Percentiles rank a stretch among this genome's conserved stretches.
Evolutionary conservation across 2,888 invertebrate genomes (phyloP).

Genomic region (Leptura quadrifasciata): DNA sequence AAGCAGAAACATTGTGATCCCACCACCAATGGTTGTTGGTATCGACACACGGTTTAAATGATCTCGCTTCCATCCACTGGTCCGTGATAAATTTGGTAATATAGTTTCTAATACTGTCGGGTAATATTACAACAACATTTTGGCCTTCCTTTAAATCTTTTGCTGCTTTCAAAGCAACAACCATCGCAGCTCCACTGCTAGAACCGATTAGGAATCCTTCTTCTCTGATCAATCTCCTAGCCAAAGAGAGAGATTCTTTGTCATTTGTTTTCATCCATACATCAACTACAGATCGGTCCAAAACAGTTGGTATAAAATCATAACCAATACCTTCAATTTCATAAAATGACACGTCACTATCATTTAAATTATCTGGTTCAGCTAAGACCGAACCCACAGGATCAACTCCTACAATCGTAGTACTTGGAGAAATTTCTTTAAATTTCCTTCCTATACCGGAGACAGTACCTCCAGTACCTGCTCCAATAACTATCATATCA

Average conservation of each 20-base stretch:
- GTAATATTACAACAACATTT: constrained; percentile 91
- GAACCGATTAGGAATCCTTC: constrained; percentile 97
- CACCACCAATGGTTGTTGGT: constrained; percentile 81
- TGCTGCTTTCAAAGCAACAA: constrained; percentile 84
- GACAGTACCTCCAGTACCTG: constrained; percentile 97
- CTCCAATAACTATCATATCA: constrained; percentile 89
- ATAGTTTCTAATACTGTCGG: constrained; percentile 98
- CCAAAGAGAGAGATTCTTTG: constrained; percentile 86
- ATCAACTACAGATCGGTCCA: constrained; percentile 88
- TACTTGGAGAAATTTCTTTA: constrained; percentile 88
- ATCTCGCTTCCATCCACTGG: constrained; percentile 94
- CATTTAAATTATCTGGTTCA: constrained; percentile 85
- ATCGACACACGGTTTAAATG: constrained; percentile 59
- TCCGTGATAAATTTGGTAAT: constrained; percentile 97
- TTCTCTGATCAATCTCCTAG: constrained; percentile 90
- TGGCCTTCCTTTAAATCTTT: constrained; percentile 87
- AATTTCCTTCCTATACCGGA: constrained; percentile 94
- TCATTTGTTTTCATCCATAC: constrained; percentile 92
- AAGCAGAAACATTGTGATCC: constrained; percentile 78
- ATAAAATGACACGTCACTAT: constrained; percentile 83
- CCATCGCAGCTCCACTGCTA: constrained; percentile 92
- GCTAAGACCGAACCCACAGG: constrained; percentile 95
- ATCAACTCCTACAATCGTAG: constrained; percentile 90
- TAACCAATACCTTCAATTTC: constrained; percentile 95
- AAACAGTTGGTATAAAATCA: constrained; percentile 95